These are phyloP conservation scores for Mormoops blainvillei DNA, from an alignment of 2,113 vertebrate species.

Conservation along the genomic window DNA sequence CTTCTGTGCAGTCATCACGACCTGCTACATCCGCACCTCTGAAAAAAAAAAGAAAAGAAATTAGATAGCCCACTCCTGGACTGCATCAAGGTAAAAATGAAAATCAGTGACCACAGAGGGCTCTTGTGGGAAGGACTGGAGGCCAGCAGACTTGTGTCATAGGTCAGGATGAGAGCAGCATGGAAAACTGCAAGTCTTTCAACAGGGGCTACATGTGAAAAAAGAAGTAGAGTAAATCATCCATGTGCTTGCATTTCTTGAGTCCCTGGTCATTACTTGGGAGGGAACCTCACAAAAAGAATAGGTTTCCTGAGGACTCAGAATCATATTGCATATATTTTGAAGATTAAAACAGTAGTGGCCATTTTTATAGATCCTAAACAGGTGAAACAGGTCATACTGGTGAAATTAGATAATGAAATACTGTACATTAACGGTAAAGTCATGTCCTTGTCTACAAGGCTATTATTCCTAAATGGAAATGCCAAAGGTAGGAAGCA, in stretches of 20 bases:
- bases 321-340: background rate
- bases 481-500: background rate
- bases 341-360: background rate
- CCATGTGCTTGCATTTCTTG: background rate
- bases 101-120: background rate
- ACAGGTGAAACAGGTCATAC: background rate
- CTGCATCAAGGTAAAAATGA: background rate
- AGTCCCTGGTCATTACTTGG: background rate
- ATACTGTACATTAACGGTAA: background rate
- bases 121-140: background rate
- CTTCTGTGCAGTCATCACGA: background rate
- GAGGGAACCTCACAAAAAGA: background rate
- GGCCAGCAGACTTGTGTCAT: background rate
- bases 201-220: background rate
- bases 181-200: background rate
- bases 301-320: background rate
- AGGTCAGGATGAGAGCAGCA: background rate
- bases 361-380: background rate
- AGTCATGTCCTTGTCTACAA: background rate
- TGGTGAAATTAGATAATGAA: background rate
- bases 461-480: background rate
- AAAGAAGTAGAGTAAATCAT: background rate
- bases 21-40: background rate
- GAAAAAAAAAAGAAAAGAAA: background rate
- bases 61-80: background rate